A percentile compares a stretch with the other conserved stretches of the same genome.
These are phyloP conservation scores for Limnephilus auricula DNA, from an alignment of 2,888 invertebrate species.

Conservation along the genomic window DNA sequence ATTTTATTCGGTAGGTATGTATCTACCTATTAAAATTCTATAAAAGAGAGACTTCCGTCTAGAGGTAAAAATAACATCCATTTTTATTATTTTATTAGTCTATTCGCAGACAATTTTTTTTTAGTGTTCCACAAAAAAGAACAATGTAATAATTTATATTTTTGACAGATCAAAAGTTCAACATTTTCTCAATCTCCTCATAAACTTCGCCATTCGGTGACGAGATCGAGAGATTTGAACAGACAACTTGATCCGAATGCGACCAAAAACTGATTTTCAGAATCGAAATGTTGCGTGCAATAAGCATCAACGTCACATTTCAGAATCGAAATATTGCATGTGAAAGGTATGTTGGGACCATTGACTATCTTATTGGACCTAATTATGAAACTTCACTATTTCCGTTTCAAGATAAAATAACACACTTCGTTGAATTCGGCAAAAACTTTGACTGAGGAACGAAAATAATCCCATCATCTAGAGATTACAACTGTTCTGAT, in stretches of 20 bases:
- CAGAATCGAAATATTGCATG: background rate
- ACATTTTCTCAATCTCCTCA: background rate
- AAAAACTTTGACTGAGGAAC: background rate
- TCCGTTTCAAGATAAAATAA: background rate
- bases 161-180: background rate
- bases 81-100: background rate
- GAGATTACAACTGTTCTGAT: background rate
- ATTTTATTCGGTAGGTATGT: background rate
- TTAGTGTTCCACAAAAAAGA: background rate
- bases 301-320: too few species aligned
- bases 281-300: background rate
- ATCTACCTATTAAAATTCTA: background rate
- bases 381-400: background rate
- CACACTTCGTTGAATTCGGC: background rate
- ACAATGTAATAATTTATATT: conserved; percentile 15
- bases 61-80: background rate
- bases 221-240: background rate
- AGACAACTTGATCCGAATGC: background rate
- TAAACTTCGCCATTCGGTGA: background rate
- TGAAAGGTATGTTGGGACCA: background rate
- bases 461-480: background rate
- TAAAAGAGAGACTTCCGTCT: background rate
- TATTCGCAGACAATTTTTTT: background rate
- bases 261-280: background rate
- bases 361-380: background rate